Evolutionary conservation across 30 jellyfish, hydroid and myxozoan genomes (phyloP), one percentile per base, ranked within the genome.

Genomic region (Pseudorhiza aurosa): DNA sequence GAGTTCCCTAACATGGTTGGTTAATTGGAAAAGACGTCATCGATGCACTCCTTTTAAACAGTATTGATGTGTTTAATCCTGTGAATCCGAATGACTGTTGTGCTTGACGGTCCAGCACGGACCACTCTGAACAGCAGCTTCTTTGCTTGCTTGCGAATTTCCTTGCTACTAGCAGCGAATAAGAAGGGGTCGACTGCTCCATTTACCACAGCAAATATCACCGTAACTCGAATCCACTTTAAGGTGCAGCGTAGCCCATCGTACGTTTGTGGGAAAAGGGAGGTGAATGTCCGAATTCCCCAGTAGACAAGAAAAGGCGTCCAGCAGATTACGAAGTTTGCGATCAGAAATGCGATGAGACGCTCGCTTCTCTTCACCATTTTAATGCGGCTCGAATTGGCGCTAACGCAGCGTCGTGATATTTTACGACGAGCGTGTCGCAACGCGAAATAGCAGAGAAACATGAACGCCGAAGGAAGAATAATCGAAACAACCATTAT

Each of bases 281-380:
- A 58, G 21, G 58, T 83, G 49, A 68, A 68, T 22, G 87, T 50
- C 8, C 65, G 72, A 27, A 83, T 42, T 21, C 87, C 95, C 95
- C 95, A 83, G 51, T 83, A 83, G 0, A 83, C 28, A 26, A 83
- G 75, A 40, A 83, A 83, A 26, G 95, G 95, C 25, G 76, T 58
- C 95, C 95, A 83, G 45, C 95, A 83, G 1, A 57, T 51, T 8
- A 83, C 78, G 40, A 83, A 83, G 65, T 83, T 83, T 1, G 73
- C 82, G 30, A 83, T 69, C 1, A 83, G 81, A 27, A 83, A 29
- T 14, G 77, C 63, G 37, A 83, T 69, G 9, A 83, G 87, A 26
- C 50, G 60, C 29, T 83, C 95, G 46, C 85, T 47, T 57, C 83
- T 25, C 49, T 83, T 83, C 82, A 62, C 32, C 95, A 71, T 68